Evolutionary conservation across 1,140 invertebrate species (phyloP).

Genomic region (Temnothorax nylanderi): DNA sequence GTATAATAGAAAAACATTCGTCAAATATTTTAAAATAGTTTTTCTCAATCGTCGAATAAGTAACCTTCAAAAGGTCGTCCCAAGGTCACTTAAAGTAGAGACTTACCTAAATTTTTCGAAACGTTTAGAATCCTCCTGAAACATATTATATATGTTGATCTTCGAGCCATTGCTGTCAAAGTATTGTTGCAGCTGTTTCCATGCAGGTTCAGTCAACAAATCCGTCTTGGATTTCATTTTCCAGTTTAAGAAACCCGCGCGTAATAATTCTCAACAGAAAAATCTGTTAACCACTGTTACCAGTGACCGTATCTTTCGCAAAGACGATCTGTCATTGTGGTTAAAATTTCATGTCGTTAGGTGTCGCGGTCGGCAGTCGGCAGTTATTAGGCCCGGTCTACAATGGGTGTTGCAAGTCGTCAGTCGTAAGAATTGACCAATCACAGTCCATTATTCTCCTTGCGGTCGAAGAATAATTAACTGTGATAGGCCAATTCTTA

Average conservation of each 20-base stretch:
- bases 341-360: too few relatives aligned
- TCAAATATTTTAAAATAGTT: background rate
- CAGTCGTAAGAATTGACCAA: too few relatives aligned
- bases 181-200: conserved; percentile 90
- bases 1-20: background rate
- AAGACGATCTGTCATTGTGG: too few relatives aligned
- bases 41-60: background rate
- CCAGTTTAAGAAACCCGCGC: conserved; percentile 85
- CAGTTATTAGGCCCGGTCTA: too few relatives aligned
- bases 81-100: conserved; percentile 74
- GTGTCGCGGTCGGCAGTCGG: too few relatives aligned
- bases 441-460: too few relatives aligned
- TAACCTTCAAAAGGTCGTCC: conserved; percentile 73
- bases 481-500: too few relatives aligned
- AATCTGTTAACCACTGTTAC: background rate
- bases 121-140: conserved; percentile 90
- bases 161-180: conserved; percentile 89
- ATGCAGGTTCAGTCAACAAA: conserved; percentile 89
- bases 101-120: conserved; percentile 94
- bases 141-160: conserved; percentile 92
- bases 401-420: too few relatives aligned
- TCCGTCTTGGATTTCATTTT: conserved; percentile 84
- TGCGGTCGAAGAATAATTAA: too few relatives aligned
- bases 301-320: too few relatives aligned
- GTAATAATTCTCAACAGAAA: background rate